A percentile compares a stretch with the other conserved stretches of the same genome.
These are phyloP conservation scores for Mimumesa dahlbomi DNA, from an alignment of 2,888 invertebrate genomes.

Conservation along the genomic window DNA sequence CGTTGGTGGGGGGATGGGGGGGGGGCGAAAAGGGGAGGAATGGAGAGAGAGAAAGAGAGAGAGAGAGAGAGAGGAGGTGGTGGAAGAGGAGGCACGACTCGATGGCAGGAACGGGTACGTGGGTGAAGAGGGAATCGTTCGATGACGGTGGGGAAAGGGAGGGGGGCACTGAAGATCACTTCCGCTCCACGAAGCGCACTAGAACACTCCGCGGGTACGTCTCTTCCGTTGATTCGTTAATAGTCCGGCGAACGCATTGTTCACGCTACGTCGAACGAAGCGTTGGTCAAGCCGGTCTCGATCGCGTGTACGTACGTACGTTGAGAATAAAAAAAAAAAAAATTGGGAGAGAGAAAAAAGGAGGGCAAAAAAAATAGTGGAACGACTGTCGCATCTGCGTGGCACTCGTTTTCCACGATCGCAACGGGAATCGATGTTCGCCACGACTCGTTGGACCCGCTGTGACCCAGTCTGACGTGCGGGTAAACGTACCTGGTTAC, in stretches of 20 bases:
- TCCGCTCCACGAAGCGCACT: constrained; percentile 67
- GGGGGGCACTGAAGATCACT: constrained; percentile 56
- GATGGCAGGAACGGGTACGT: constrained; percentile 44
- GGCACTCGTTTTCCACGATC: too few species aligned
- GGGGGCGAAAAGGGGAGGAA: constrained; percentile 6
- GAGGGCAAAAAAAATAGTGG: too few species aligned
- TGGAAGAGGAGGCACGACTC: constrained; percentile 45
- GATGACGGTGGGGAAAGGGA: constrained; percentile 8
- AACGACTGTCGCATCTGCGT: too few species aligned
- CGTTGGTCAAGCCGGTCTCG: constrained; percentile 35
- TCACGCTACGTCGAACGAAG: constrained; percentile 43
- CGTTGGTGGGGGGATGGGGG: constrained; percentile 34
- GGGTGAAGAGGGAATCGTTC: constrained; percentile 40
- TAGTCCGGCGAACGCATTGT: constrained; percentile 46
- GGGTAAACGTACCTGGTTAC: too few species aligned
- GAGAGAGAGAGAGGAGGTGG: constrained; percentile 1
- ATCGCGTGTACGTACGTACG: too few species aligned
- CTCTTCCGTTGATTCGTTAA: constrained; percentile 59
- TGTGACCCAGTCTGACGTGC: too few species aligned
- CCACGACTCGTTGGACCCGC: too few species aligned
- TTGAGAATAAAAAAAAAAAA: too few species aligned
- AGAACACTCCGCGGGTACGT: constrained; percentile 58
- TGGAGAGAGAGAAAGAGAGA: constrained; percentile 22
- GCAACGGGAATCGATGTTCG: too few species aligned
- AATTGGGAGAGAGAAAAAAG: background rate